Evolutionary conservation across 2,797 vertebrate species (phyloP).

Genomic region (Labroides dimidiatus): DNA sequence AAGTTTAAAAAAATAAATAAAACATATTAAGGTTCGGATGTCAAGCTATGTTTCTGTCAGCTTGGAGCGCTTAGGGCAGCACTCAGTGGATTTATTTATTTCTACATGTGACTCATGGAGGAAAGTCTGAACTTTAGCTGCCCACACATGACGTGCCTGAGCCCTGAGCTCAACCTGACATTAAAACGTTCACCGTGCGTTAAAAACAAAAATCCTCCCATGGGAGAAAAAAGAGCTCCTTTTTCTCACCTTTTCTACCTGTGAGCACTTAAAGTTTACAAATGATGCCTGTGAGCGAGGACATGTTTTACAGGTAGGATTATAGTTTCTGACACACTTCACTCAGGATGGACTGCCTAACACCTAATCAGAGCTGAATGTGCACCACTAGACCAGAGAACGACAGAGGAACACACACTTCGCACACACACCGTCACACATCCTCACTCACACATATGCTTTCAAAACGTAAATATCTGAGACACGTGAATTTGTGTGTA

Average conservation of each 20-base stretch:
- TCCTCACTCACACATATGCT: neutral
- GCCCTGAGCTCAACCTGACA: slow-evolving; percentile 3
- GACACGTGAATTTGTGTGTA: slow-evolving; percentile 1
- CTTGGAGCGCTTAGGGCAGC: too few relatives aligned
- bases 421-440: neutral
- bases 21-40: too few relatives aligned
- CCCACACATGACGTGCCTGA: neutral
- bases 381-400: neutral
- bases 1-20: too few relatives aligned
- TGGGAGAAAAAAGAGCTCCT: too few relatives aligned
- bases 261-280: slow-evolving; percentile 12
- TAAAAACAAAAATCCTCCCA: too few relatives aligned
- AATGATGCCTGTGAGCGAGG: slow-evolving; percentile 5
- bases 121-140: neutral
- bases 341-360: neutral
- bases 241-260: neutral
- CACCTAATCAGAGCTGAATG: slow-evolving; percentile 23
- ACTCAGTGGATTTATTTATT: neutral
- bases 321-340: slow-evolving; percentile 15
- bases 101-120: neutral
- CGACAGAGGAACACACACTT: slow-evolving; percentile 2
- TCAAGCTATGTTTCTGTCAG: too few relatives aligned
- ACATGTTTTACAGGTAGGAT: neutral
- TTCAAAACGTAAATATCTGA: slow-evolving; percentile 2
- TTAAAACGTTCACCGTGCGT: neutral